Conservation (phyloP, 2,888 invertebrate species). For the Noctuana brunneofusca region DNA sequence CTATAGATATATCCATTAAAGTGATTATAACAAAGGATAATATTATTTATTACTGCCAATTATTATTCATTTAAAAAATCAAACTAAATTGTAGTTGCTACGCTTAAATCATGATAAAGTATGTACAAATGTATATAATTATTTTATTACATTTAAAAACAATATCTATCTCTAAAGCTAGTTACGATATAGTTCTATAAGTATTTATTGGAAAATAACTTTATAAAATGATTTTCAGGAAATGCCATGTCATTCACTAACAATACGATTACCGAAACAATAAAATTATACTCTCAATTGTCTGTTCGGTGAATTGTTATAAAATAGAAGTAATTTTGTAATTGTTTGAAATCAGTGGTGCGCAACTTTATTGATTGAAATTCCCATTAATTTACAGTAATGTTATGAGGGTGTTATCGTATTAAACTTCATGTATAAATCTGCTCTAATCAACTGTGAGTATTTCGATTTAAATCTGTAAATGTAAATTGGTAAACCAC, state of each 20-base stretch:
- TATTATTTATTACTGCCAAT: no score
- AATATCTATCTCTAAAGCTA: no score
- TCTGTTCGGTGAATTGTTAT: slow-evolving; percentile 1
- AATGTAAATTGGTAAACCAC: neutral
- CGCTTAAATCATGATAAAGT: no score
- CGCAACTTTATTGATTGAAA: slow-evolving; percentile 19
- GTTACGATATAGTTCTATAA: neutral
- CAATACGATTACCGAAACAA: slow-evolving; percentile 5
- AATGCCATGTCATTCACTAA: neutral
- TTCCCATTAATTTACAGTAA: slow-evolving; percentile 10
- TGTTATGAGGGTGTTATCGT: slow-evolving; percentile 24
- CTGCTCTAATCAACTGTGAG: neutral
- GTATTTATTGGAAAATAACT: neutral
- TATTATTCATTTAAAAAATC: no score
- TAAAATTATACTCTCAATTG: neutral
- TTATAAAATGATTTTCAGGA: neutral
- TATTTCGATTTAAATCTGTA: slow-evolving; percentile 2
- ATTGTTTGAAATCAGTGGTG: slow-evolving; percentile 23
- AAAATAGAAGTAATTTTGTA: slow-evolving; percentile 16
- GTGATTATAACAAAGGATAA: no score
- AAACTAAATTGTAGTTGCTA: no score
- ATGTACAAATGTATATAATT: no score
- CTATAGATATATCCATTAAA: no score
- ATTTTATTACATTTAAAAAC: no score
- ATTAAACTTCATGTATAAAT: slow-evolving; percentile 6